Evolutionary conservation across 2,113 vertebrate genomes (phyloP).

Genomic region (Sterrhoptilus dennistouni): DNA sequence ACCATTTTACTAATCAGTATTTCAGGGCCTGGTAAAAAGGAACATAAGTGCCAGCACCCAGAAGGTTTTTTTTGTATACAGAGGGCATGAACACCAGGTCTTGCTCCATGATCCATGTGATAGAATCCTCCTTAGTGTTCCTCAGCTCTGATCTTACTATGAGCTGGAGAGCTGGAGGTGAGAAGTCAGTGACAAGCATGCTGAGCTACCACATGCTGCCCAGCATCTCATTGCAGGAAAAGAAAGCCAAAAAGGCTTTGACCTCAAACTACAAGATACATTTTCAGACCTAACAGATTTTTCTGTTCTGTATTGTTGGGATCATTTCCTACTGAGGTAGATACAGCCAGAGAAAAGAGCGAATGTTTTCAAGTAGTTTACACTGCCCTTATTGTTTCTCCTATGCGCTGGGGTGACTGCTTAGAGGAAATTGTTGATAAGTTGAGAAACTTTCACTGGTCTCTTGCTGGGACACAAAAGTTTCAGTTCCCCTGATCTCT

Average conservation of each 20-base stretch:
- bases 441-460: background rate
- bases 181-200: background rate
- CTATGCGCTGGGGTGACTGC: background rate
- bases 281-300: background rate
- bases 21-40: background rate
- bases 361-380: background rate
- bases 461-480: background rate
- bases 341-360: background rate
- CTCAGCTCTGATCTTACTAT: background rate
- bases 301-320: background rate
- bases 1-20: background rate
- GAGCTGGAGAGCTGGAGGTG: background rate
- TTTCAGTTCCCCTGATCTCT: background rate
- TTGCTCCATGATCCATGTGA: background rate
- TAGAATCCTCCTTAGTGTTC: background rate
- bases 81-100: background rate
- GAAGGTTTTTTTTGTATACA: background rate
- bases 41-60: background rate
- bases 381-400: background rate
- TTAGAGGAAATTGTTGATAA: background rate
- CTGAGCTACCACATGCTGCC: slow-evolving; percentile 11
- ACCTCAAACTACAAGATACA: background rate
- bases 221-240: background rate
- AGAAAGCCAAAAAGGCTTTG: background rate
- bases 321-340: background rate